A percentile compares a stretch with the other conserved stretches of the same genome.
Conservation (phyloP, 2,113 vertebrate genomes). For the Solenodon paradoxus region DNA sequence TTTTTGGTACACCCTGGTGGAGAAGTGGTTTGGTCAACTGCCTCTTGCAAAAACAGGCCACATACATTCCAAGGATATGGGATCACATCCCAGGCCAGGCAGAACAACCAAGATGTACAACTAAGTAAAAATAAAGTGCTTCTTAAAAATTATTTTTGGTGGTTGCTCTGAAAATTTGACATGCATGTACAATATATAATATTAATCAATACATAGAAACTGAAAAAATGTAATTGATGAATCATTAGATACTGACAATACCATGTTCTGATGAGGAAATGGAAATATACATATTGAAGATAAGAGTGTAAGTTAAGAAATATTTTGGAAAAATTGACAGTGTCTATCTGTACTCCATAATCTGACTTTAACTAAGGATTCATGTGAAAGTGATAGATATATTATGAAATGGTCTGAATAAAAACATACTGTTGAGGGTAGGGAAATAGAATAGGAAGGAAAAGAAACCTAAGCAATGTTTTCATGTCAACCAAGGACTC, state of each 20-base stretch:
- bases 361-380: background rate
- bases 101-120: no score
- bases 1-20: no score
- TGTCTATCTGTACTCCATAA: background rate
- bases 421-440: background rate
- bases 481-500: background rate
- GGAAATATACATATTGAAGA: background rate
- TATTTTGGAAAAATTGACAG: background rate
- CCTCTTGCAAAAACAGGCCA: no score
- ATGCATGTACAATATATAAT: background rate
- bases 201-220: background rate
- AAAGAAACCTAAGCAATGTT: background rate
- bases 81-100: no score
- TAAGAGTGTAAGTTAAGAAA: background rate
- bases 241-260: background rate
- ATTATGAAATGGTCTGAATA: background rate
- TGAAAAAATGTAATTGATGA: background rate
- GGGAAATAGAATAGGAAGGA: background rate
- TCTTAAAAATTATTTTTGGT: no score
- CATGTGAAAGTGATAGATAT: background rate
- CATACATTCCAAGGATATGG: no score
- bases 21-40: no score
- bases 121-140: no score
- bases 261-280: background rate
- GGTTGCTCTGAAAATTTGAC: background rate